These are phyloP conservation scores for Lucilia cuprina DNA, from an alignment of 1,140 invertebrate species.

Conservation along the genomic window DNA sequence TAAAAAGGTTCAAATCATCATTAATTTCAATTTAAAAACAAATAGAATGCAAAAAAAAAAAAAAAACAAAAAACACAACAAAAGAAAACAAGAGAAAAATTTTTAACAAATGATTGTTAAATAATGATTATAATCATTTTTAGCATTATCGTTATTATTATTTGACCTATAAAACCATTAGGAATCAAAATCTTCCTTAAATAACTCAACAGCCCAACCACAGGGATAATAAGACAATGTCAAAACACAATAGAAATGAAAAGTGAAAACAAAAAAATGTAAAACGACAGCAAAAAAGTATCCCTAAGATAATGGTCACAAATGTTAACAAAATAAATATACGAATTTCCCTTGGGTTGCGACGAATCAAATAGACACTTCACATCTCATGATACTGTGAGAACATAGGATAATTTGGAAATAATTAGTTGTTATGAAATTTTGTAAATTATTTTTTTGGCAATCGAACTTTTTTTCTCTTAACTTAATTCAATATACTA, in stretches of 20 bases:
- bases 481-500: too few relatives aligned
- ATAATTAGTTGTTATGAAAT: too few relatives aligned
- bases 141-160: not conserved
- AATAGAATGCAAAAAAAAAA: not conserved
- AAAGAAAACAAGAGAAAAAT: not conserved
- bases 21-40: slow-evolving; percentile 29
- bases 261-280: not conserved
- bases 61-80: not conserved
- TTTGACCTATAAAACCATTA: slow-evolving; percentile 29
- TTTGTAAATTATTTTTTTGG: too few relatives aligned
- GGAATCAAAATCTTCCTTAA: not conserved
- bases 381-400: too few relatives aligned
- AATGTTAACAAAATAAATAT: not conserved
- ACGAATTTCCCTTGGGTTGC: not conserved
- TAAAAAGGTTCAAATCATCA: slow-evolving; percentile 23
- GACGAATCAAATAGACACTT: not conserved
- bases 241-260: not conserved
- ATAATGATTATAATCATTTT: slow-evolving; percentile 17
- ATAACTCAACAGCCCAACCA: not conserved
- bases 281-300: not conserved
- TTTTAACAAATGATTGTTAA: not conserved
- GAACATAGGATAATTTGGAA: too few relatives aligned
- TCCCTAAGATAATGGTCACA: slow-evolving; percentile 22
- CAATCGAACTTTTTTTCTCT: too few relatives aligned
- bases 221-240: not conserved